Evolutionary conservation across 2,113 vertebrate species (phyloP).

Genomic region (Eptesicus fuscus): DNA sequence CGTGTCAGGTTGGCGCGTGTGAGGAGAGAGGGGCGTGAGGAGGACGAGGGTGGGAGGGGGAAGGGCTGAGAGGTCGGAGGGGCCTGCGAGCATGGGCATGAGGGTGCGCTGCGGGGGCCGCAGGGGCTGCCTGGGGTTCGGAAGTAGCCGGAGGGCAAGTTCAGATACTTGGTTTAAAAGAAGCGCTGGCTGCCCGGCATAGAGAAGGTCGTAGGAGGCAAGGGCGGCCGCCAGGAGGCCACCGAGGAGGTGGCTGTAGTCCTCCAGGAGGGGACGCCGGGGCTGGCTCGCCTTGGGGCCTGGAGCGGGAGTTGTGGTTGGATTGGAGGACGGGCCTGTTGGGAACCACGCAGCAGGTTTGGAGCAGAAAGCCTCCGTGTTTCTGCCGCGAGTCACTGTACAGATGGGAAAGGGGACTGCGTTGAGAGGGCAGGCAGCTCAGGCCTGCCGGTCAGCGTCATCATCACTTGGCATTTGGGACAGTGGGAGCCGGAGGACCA

Average conservation of each 20-base stretch:
- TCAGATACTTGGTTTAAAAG: not conserved
- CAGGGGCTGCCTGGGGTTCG: not conserved
- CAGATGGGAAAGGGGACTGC: fast-evolving
- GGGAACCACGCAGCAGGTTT: fast-evolving
- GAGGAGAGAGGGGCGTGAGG: fast-evolving
- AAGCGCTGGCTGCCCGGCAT: not conserved
- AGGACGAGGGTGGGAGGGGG: fast-evolving
- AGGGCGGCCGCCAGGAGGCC: not conserved
- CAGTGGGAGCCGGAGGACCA: fast-evolving
- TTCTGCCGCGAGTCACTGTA: not conserved
- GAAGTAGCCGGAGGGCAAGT: no score
- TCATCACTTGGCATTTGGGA: fast-evolving
- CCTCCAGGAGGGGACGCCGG: fast-evolving
- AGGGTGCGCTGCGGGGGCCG: not conserved
- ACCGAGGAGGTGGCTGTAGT: not conserved
- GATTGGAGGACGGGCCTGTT: no score
- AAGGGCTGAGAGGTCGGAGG: no score
- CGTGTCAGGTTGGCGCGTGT: fast-evolving
- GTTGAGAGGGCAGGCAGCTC: not conserved
- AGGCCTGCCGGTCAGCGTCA: fast-evolving
- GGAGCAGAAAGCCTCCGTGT: no score
- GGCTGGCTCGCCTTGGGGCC: fast-evolving
- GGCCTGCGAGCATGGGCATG: not conserved
- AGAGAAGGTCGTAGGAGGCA: not conserved
- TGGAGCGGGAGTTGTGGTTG: not conserved